These are phyloP conservation scores for Peromyscus maniculatus DNA, from an alignment of 2,113 vertebrate genomes.

Conservation along the genomic window DNA sequence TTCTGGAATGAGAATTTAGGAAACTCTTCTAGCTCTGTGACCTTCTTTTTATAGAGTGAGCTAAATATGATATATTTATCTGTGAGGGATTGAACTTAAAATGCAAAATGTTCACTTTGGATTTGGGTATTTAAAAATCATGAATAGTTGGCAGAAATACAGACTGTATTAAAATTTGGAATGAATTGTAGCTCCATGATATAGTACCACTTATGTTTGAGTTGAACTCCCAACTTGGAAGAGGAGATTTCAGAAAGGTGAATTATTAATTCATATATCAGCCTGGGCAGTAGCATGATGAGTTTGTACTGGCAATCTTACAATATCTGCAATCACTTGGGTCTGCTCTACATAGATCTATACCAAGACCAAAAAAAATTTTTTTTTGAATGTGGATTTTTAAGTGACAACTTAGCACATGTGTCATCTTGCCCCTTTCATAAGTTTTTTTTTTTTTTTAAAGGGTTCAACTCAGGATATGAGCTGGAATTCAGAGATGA, in stretches of 20 bases:
- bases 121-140: neutral
- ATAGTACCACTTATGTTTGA: slow-evolving; percentile 37
- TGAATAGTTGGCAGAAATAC: slow-evolving; percentile 61
- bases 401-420: slow-evolving; percentile 26
- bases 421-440: slow-evolving; percentile 43
- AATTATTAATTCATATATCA: slow-evolving; percentile 57
- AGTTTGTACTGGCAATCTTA: slow-evolving; percentile 45
- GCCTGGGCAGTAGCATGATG: slow-evolving; percentile 17
- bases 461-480: slow-evolving; percentile 63
- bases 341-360: slow-evolving; percentile 46
- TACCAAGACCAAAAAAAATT: slow-evolving; percentile 11
- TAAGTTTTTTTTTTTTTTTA: slow-evolving; percentile 37
- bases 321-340: slow-evolving; percentile 70
- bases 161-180: slow-evolving; percentile 61
- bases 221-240: slow-evolving; percentile 52
- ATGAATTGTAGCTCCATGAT: slow-evolving; percentile 45
- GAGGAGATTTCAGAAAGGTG: slow-evolving; percentile 42
- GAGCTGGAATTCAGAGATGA: slow-evolving; percentile 55
- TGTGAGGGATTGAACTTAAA: slow-evolving; percentile 58
- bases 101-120: slow-evolving; percentile 18
- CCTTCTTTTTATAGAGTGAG: slow-evolving; percentile 34
- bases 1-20: slow-evolving; percentile 33
- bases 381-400: slow-evolving; percentile 66
- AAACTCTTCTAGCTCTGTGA: neutral
- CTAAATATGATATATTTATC: slow-evolving; percentile 25